Evolutionary conservation across 2,113 vertebrate species (phyloP), one percentile per base, ranked within the genome.

Genomic region (Lasiurus borealis): DNA sequence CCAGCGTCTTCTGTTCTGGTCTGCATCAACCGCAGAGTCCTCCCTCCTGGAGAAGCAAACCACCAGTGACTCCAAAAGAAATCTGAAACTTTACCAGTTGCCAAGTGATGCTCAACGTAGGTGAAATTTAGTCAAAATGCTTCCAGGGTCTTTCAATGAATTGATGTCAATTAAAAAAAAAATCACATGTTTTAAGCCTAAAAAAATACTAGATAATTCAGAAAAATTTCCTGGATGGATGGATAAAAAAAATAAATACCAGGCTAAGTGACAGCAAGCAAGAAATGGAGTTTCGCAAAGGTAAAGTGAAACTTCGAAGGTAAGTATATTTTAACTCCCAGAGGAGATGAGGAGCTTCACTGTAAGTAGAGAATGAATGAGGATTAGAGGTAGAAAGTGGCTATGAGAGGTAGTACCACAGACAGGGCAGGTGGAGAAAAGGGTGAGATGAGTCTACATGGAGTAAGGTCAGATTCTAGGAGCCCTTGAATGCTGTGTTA

Each of bases 11-110:
- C 98, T 0, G 93, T 88, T 18, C 97, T 95, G 2, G 97, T 95
- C 15, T 99, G 99, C 93, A 98, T 98, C 84, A 99, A 95, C 36
- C 99, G 99, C 29, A 99, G 98, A 0, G 96, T 99, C 50, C 99
- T 98, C 8, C 99, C 99, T 25, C 99, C 99, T 99, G 34, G 15
- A 82, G 31, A 96, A 83, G 81, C 21, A 96, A 93, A 90, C 1
- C n/a, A 89, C 57, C 73, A 89, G 36, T 59, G 52, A 95, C 50
- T 75, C 54, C 48, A 36, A 83, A 44, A 69, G 62, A 88, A 90
- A 76, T 34, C 29, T 19, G 34, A 19, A 64, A 72, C 68, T 48
- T 66, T 66, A 13, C 6, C 40, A 66, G 76, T 27, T 40, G 25
- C 31, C 40, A 31, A 52, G 18, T 25, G 54, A 75, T 71, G 25